Conservation (phyloP, 1,140 invertebrate species). For the Polyergus mexicanus region DNA sequence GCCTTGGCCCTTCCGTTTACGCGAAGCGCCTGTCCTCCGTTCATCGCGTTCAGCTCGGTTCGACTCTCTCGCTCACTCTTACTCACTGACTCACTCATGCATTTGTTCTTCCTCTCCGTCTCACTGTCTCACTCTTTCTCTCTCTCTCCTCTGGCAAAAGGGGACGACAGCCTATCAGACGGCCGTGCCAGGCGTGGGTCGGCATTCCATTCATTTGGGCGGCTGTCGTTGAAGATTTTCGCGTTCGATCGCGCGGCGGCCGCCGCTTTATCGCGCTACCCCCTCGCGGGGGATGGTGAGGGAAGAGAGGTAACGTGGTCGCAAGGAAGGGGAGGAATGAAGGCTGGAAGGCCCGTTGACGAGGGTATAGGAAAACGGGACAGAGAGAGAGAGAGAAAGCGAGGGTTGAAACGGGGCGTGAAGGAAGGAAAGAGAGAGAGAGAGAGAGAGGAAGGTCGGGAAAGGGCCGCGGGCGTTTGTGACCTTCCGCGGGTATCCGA, state of each 20-base stretch:
- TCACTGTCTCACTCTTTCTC: neutral
- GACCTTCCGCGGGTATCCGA: conserved; percentile 63
- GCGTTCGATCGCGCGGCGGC: conserved; percentile 75
- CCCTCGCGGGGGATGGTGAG: no score
- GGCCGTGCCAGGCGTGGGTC: conserved; percentile 77
- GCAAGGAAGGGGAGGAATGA: neutral
- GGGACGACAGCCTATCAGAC: conserved; percentile 73
- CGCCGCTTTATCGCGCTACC: conserved; percentile 60
- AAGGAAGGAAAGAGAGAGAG: neutral
- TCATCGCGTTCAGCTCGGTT: conserved; percentile 43
- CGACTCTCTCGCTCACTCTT: neutral
- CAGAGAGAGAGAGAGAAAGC: neutral
- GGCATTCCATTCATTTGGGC: conserved; percentile 82
- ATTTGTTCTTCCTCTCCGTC: conserved; percentile 10
- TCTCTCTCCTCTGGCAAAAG: conserved; percentile 1
- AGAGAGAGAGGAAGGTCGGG: neutral
- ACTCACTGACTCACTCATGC: neutral
- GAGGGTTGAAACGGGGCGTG: conserved; percentile 6
- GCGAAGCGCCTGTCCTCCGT: conserved; percentile 66
- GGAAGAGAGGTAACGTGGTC: neutral
- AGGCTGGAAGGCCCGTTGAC: no score
- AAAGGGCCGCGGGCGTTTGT: conserved; percentile 65
- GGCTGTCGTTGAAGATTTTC: conserved; percentile 78
- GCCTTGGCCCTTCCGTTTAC: conserved; percentile 63
- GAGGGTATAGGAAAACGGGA: conserved; percentile 27